Base-by-base conservation (phyloP, 1,140 invertebrate species). In the Sinella curviseta region DNA sequence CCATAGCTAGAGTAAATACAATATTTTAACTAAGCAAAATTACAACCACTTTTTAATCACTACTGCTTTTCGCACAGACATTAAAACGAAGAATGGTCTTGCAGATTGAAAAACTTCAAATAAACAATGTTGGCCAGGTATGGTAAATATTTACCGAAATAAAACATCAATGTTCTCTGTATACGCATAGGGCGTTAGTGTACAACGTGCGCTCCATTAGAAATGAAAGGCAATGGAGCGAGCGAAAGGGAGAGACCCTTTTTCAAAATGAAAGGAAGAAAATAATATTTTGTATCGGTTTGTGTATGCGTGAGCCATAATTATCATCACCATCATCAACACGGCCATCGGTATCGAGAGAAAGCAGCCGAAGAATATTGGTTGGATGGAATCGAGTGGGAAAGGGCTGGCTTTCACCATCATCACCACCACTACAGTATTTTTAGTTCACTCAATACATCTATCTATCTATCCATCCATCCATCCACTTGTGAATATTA, bases 301-400 rank as follows among this genome's bases (percentile, higher is more conserved):
- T 48, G 8, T 48, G 39, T 20, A 20, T 48, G 39, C 39, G 39
- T 48, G 20, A 48, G 39, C 20, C 39, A 48, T 48, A 48, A 48
- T 48, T 12, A 48, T 48, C 39, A 48, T 48, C 39, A 48, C 20
- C 39, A 48, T 48, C 8, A 12, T 48, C 39, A n/a, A n/a, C n/a
- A 48, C 20, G 8, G 65, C 26, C 4, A 70, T 70, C 65, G 65
- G 30, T 30, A 70, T 31, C 31, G 65, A 70, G 65, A 70, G 65
- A 70, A 70, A 70, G 65, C 24, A 31, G 30, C 28, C 65, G 65
- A 70, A 70, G 65, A 70, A 70, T 70, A 70, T 70, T 70, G 65
- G 65, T 33, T 70, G 65, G 57, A 65, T 65, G 24, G 65, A 70
- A 70, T 70, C 65, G 65, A 70, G 65, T 70, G 65, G 65, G 65